These are phyloP conservation scores for Carcinoscorpius rotundicauda DNA, from an alignment of 1,140 invertebrate species.

Conservation along the genomic window DNA sequence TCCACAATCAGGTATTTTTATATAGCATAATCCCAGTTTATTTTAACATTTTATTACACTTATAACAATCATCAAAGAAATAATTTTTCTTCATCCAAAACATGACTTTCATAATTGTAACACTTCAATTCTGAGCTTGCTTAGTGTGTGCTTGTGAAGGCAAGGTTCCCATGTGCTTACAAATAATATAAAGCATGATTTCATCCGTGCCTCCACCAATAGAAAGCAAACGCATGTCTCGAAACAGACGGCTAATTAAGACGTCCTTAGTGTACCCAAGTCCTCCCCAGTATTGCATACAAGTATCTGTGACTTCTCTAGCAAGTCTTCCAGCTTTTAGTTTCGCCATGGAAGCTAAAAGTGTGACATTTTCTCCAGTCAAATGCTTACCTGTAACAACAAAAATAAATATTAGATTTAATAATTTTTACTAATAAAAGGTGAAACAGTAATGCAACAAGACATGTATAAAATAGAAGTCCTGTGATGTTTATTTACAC, in stretches of 20 bases:
- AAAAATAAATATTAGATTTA: conserved; percentile 5
- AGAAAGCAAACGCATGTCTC: conserved; percentile 42
- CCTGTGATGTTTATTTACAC: no score
- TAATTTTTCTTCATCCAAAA: no score
- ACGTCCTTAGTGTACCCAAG: conserved; percentile 47
- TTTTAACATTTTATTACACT: no score
- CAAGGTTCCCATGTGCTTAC: conserved; percentile 40
- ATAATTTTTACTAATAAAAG: not conserved
- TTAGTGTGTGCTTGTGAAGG: conserved; percentile 4
- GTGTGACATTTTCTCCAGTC: conserved; percentile 42
- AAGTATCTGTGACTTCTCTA: conserved; percentile 41
- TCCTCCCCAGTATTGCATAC: conserved; percentile 49
- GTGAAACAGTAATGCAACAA: no score
- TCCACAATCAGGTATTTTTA: no score
- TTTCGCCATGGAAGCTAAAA: conserved; percentile 46
- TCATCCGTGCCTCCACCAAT: conserved; percentile 49
- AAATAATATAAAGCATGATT: conserved; percentile 47
- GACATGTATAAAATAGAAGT: no score
- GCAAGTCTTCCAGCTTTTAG: conserved; percentile 42
- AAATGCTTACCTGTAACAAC: conserved; percentile 23
- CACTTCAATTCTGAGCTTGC: no score
- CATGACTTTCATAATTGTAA: no score
- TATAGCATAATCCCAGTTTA: no score
- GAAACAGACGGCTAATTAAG: conserved; percentile 36
- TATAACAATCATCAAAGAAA: no score